These are phyloP conservation scores for Corvus hawaiiensis DNA, from an alignment of 2,113 vertebrate species.

Conservation along the genomic window DNA sequence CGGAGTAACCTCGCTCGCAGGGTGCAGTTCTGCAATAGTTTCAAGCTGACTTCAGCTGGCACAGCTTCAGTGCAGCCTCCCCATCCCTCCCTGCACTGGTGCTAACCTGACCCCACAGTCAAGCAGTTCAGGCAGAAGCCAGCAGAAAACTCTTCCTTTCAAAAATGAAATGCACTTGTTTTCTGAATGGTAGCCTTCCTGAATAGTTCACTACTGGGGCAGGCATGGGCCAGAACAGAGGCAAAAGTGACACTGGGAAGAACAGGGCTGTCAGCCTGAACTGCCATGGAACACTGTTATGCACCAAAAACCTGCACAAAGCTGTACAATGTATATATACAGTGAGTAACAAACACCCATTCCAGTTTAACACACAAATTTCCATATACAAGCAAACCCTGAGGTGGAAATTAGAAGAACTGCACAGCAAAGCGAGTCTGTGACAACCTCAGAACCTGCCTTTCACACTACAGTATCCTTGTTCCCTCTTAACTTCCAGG, in stretches of 20 bases:
- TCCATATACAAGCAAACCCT: background rate
- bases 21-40: slow-evolving; percentile 63
- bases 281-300: fast-evolving
- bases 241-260: background rate
- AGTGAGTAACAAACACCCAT: fast-evolving
- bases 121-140: background rate
- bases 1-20: slow-evolving; percentile 35
- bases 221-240: background rate
- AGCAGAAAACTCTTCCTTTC: background rate
- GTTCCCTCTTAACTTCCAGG: background rate
- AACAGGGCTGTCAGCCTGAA: background rate
- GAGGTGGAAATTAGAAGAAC: background rate
- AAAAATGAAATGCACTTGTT: background rate
- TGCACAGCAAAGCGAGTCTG: background rate
- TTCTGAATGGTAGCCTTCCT: background rate
- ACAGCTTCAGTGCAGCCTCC: slow-evolving; percentile 21
- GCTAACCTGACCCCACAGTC: background rate
- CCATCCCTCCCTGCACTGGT: slow-evolving; percentile 26
- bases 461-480: background rate
- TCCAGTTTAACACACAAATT: background rate
- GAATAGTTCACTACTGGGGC: background rate
- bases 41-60: slow-evolving; percentile 62
- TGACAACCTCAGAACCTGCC: background rate
- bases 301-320: background rate
- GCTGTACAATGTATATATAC: background rate